Percentiles rank a stretch among this genome's conserved stretches.
phyloP scores from a whole-genome alignment of 2,113 vertebrate species.

The Copsychus sechellarum region DNA sequence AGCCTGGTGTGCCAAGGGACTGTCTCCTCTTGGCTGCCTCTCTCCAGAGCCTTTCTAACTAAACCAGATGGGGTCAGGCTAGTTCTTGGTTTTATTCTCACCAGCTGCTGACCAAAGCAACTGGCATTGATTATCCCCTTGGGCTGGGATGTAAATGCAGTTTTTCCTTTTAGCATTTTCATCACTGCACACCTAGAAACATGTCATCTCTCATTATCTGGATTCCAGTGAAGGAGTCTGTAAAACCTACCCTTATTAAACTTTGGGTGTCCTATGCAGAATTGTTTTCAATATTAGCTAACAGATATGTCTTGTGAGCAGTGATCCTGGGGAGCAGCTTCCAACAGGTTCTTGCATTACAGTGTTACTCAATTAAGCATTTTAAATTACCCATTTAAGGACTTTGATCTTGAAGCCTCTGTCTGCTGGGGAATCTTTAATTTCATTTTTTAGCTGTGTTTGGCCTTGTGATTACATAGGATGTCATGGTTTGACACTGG shows the following conservation, averaged over 20 bases:
- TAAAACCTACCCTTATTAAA: background rate
- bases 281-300: background rate
- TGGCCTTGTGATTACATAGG: background rate
- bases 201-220: background rate
- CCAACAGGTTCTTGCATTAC: background rate
- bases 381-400: background rate
- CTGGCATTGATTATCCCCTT: background rate
- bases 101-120: background rate
- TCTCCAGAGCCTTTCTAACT: background rate
- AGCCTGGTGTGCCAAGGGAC: background rate
- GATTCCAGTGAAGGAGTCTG: background rate
- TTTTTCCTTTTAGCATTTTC: background rate
- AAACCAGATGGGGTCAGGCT: background rate
- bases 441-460: background rate
- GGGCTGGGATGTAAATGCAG: background rate
- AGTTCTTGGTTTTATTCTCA: background rate
- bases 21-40: background rate
- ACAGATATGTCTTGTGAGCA: accelerated
- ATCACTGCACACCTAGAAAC: background rate
- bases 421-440: background rate
- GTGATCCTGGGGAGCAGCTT: background rate
- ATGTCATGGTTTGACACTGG: background rate
- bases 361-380: background rate
- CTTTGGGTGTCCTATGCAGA: background rate
- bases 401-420: background rate